A percentile compares a stretch with the other conserved stretches of the same genome.
Conservation (phyloP, 2,113 vertebrate genomes). For the Thymallus thymallus region DNA sequence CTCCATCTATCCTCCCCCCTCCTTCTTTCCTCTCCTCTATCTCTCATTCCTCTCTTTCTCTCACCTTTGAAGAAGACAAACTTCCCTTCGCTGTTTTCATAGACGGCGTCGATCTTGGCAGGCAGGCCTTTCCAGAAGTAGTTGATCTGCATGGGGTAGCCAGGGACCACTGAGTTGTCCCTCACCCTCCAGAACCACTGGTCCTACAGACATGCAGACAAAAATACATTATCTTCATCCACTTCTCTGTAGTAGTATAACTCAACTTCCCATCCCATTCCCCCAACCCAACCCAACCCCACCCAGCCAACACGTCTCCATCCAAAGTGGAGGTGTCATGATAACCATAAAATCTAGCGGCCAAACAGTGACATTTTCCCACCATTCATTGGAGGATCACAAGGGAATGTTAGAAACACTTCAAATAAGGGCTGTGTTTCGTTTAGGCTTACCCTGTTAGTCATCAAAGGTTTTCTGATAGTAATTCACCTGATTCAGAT, state of each 20-base stretch:
- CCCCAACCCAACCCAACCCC: too few relatives aligned
- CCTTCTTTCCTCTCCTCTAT: background rate
- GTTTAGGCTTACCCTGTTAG: too few relatives aligned
- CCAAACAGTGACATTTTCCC: too few relatives aligned
- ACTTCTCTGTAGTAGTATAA: background rate
- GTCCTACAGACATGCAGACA: conserved; percentile 74
- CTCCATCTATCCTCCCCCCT: background rate
- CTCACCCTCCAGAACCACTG: conserved; percentile 99
- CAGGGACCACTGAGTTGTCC: conserved; percentile 95
- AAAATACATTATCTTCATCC: background rate
- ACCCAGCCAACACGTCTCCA: too few relatives aligned
- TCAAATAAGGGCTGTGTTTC: too few relatives aligned
- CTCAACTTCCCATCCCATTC: too few relatives aligned
- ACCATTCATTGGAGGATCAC: too few relatives aligned
- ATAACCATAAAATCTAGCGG: too few relatives aligned
- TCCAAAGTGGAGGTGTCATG: too few relatives aligned
- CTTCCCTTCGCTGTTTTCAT: conserved; percentile 97
- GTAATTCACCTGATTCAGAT: too few relatives aligned
- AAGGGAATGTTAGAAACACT: too few relatives aligned
- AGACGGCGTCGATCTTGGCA: conserved; percentile 94
- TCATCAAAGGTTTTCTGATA: too few relatives aligned
- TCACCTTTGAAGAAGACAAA: conserved; percentile 99
- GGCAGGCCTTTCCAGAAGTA: conserved; percentile 97
- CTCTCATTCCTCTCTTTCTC: conserved; percentile 21
- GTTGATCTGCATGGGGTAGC: conserved; percentile 98